These are phyloP conservation scores for Ennomos quercinarius DNA, from an alignment of 2,888 invertebrate species.

Conservation along the genomic window DNA sequence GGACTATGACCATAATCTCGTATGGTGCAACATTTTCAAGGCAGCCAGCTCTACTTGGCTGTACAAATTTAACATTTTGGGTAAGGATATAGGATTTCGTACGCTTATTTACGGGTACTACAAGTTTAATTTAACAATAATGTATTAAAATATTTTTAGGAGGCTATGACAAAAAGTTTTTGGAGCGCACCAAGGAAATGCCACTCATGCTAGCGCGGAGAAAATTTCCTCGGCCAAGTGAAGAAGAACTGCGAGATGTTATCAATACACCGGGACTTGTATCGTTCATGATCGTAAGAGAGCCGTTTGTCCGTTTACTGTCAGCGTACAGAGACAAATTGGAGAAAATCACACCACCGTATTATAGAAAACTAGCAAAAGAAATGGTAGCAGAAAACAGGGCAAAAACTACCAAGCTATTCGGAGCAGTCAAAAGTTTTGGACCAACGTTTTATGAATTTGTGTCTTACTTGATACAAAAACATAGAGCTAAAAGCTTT, in stretches of 20 bases:
- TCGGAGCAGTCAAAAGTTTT: constrained; percentile 68
- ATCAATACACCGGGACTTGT: constrained; percentile 85
- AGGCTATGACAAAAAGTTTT: constrained; percentile 86
- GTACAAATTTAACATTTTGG: constrained; percentile 91
- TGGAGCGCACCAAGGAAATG: constrained; percentile 85
- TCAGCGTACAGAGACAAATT: constrained; percentile 91
- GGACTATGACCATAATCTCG: constrained; percentile 87
- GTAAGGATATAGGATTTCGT: constrained; percentile 53
- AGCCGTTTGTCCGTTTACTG: constrained; percentile 89
- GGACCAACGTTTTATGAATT: constrained; percentile 90
- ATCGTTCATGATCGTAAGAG: constrained; percentile 89
- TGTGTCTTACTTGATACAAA: constrained; percentile 87
- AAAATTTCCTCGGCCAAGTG: constrained; percentile 88
- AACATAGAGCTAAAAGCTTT: constrained; percentile 81
- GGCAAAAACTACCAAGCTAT: constrained; percentile 60
- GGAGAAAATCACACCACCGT: constrained; percentile 88
- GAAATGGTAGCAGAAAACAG: constrained; percentile 87
- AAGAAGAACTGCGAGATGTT: constrained; percentile 86
- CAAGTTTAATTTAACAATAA: not conserved
- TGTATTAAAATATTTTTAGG: constrained; percentile 63
- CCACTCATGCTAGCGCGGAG: constrained; percentile 89
- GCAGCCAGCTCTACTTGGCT: constrained; percentile 93
- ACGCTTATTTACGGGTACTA: too few relatives aligned
- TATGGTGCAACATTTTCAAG: constrained; percentile 92
- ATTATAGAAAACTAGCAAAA: constrained; percentile 88